phyloP scores from a whole-genome alignment of 2,888 invertebrate species.

The Lobophora halterata region DNA sequence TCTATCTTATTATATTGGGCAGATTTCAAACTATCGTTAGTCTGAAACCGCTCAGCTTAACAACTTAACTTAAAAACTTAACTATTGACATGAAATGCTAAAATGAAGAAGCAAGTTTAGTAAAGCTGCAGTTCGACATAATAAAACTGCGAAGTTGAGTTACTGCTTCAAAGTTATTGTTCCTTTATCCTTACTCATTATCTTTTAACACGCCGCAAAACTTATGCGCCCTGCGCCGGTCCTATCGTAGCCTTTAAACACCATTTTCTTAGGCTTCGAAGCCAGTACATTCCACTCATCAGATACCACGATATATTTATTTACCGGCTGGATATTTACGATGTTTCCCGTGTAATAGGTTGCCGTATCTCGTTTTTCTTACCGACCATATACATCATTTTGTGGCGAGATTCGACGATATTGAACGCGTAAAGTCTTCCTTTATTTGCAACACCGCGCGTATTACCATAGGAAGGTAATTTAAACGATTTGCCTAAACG shows the following conservation, averaged over 20 bases:
- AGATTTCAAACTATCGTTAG: too few relatives aligned
- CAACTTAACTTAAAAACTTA: too few relatives aligned
- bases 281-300: slow-evolving; percentile 63
- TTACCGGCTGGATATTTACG: slow-evolving; percentile 74
- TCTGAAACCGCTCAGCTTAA: too few relatives aligned
- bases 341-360: slow-evolving; percentile 70
- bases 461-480: slow-evolving; percentile 76
- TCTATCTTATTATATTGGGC: too few relatives aligned
- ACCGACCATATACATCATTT: slow-evolving; percentile 63
- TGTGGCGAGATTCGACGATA: slow-evolving; percentile 56
- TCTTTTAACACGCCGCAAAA: slow-evolving; percentile 72
- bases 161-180: slow-evolving; percentile 9
- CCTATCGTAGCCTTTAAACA: slow-evolving; percentile 72
- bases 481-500: slow-evolving; percentile 73
- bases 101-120: too few relatives aligned
- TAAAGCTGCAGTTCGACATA: too few relatives aligned
- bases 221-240: slow-evolving; percentile 65
- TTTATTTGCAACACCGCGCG: slow-evolving; percentile 63
- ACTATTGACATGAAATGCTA: too few relatives aligned
- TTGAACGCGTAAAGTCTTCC: slow-evolving; percentile 37
- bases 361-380: slow-evolving; percentile 67
- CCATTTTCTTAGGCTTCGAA: slow-evolving; percentile 53
- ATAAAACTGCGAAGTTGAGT: not conserved
- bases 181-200: slow-evolving; percentile 49
- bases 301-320: slow-evolving; percentile 75